phyloP scores from a whole-genome alignment of 2,888 invertebrate species.

The Acleris literana region DNA sequence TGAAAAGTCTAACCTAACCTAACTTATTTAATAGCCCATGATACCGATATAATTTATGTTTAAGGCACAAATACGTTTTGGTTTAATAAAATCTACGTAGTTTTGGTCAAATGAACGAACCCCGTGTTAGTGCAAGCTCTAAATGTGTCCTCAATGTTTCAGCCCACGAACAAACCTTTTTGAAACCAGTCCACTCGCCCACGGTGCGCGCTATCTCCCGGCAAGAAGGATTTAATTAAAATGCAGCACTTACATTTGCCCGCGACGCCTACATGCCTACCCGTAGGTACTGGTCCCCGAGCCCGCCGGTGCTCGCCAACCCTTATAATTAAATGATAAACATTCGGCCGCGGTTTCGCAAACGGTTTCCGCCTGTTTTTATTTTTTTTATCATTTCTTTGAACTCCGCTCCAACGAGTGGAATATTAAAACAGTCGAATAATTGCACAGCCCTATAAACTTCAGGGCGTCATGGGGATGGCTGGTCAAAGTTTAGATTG shows the following conservation, averaged over 20 bases:
- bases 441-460: conserved; percentile 44
- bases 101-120: too few relatives aligned
- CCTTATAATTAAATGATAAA: conserved; percentile 64
- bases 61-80: too few relatives aligned
- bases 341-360: conserved; percentile 43
- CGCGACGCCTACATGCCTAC: conserved; percentile 28
- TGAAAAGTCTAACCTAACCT: too few relatives aligned
- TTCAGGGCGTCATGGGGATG: conserved; percentile 40
- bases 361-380: conserved; percentile 45
- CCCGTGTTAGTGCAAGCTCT: conserved; percentile 40
- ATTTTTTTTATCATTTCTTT: conserved; percentile 49
- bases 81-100: too few relatives aligned
- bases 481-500: conserved; percentile 52
- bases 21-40: too few relatives aligned
- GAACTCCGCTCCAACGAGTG: conserved; percentile 44
- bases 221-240: conserved; percentile 70
- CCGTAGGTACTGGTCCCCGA: conserved; percentile 10
- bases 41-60: too few relatives aligned
- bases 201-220: conserved; percentile 49
- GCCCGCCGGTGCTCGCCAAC: conserved; percentile 38
- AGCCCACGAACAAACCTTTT: conserved; percentile 47
- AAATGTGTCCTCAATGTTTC: conserved; percentile 56
- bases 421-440: conserved; percentile 43
- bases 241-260: conserved; percentile 56
- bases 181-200: conserved; percentile 50